Base-by-base conservation (phyloP, 64 coral and sea anemone genomes). In the Pocillopora damicornis region DNA sequence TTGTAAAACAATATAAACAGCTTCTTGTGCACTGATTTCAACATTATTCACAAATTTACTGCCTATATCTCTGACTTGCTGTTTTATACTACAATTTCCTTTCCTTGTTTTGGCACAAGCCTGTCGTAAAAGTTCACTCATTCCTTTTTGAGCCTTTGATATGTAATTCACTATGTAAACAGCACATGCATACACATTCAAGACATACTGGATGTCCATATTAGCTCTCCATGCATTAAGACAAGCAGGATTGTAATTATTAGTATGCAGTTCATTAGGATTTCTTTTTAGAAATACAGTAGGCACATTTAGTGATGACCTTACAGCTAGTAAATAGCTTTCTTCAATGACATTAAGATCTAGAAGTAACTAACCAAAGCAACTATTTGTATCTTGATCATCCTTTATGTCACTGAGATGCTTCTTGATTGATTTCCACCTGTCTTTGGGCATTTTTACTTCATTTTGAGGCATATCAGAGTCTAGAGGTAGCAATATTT, bases 141-240 rank as follows among this genome's bases (percentile, higher is more conserved):
- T 86, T 63, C 90, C 90, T 87, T 91, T 91, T 66, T 91, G 90
- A 25, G 60, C 90, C 72, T 91, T 91, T 78, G 90, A 79, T 1
- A 45, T 45, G 42, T 45, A 45, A 45, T 45, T 45, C 42, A 6
- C 42, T 45, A 45, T 45, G 42, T 45, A 45, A 1, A 45, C 42
- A 6, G 42, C 42, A 45, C 42, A 45, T 45, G 42, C 42, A 45
- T 45, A 45, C 1, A 45, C 42, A 45, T 45, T 6, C 6, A 45
- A 6, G 1, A 45, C 42, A 45, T 2, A 45, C 42, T 45, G 42
- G 6, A 45, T 45, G 42, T 45, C 42, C 6, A 6, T 45, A 6
- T 2, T 45, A 45, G 89, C 76, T 75, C 77, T 81, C 76, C 84
- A 92, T 92, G 91, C 91, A 64, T 23, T 75, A 56, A 92, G 91